phyloP scores from a whole-genome alignment of 2,888 invertebrate species.

The Ligdia adustata region DNA sequence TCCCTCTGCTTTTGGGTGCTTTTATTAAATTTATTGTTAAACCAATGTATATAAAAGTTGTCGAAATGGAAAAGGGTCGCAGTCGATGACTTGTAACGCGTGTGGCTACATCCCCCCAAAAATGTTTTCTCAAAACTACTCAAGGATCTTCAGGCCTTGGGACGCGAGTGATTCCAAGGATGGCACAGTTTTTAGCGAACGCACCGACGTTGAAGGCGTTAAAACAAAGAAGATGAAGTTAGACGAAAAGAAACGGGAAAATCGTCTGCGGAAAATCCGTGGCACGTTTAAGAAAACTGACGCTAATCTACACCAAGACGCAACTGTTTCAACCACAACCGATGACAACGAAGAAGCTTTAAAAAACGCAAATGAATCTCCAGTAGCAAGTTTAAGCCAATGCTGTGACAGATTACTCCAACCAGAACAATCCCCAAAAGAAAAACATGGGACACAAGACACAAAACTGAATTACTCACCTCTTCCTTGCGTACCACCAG shows the following conservation, averaged over 20 bases:
- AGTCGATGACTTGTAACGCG: constrained; percentile 65
- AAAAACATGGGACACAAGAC: constrained; percentile 32
- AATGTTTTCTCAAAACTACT: constrained; percentile 72
- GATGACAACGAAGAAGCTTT: constrained; percentile 50
- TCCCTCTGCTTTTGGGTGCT: constrained; percentile 75
- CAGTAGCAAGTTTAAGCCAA: constrained; percentile 65
- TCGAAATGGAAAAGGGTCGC: constrained; percentile 74
- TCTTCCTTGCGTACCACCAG: constrained; percentile 32
- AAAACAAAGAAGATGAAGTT: constrained; percentile 53
- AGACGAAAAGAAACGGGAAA: constrained; percentile 65
- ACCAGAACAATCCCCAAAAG: constrained; percentile 47
- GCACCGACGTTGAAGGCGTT: constrained; percentile 41
- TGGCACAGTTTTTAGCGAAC: constrained; percentile 39
- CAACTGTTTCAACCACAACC: constrained; percentile 84
- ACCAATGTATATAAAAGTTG: constrained; percentile 82
- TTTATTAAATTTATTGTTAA: constrained; percentile 83
- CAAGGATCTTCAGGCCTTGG: constrained; percentile 86
- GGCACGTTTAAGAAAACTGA: constrained; percentile 68
- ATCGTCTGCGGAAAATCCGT: constrained; percentile 73
- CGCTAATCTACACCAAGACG: constrained; percentile 74
- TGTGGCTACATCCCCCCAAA: constrained; percentile 56
- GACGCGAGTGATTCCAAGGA: constrained; percentile 73
- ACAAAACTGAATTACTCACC: constrained; percentile 2
- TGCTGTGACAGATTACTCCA: constrained; percentile 71
- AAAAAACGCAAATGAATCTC: constrained; percentile 48